A percentile compares a stretch with the other conserved stretches of the same genome.
Conservation (phyloP, 23 tunicate genomes). For the Diplosoma virens region DNA sequence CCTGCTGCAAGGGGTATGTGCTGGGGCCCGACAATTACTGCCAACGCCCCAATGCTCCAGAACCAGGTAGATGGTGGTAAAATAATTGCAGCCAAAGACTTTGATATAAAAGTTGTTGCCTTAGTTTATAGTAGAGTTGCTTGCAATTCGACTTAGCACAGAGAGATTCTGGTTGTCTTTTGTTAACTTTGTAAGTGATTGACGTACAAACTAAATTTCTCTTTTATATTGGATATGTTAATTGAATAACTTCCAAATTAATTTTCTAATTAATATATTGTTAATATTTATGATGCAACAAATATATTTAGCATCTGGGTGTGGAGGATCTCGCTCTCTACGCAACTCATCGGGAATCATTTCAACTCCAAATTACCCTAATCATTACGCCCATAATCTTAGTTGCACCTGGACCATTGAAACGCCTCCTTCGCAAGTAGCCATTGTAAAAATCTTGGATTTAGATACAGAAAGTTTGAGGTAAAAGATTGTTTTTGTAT, state of each 20-base stretch:
- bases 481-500: no score
- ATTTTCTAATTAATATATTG: no score
- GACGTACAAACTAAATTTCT: no score
- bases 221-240: no score
- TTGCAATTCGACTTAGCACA: no score
- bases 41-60: not conserved
- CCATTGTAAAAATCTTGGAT: constrained; percentile 48
- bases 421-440: constrained; percentile 24
- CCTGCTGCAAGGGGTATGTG: constrained; percentile 36
- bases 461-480: constrained; percentile 62
- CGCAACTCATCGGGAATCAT: constrained; percentile 35
- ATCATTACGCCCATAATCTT: constrained; percentile 14
- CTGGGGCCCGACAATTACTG: constrained; percentile 47
- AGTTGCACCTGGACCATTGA: constrained; percentile 72
- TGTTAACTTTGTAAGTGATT: no score
- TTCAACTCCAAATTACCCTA: constrained; percentile 55
- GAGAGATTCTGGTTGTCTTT: no score
- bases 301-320: constrained; percentile 34
- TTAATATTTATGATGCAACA: no score
- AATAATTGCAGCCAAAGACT: not conserved
- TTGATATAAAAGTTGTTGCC: no score
- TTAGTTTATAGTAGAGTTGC: no score
- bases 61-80: not conserved
- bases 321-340: constrained; percentile 12
- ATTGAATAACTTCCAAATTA: no score